Evolutionary conservation across 1,140 invertebrate species (phyloP).

Genomic region (Camponotus vicinus): DNA sequence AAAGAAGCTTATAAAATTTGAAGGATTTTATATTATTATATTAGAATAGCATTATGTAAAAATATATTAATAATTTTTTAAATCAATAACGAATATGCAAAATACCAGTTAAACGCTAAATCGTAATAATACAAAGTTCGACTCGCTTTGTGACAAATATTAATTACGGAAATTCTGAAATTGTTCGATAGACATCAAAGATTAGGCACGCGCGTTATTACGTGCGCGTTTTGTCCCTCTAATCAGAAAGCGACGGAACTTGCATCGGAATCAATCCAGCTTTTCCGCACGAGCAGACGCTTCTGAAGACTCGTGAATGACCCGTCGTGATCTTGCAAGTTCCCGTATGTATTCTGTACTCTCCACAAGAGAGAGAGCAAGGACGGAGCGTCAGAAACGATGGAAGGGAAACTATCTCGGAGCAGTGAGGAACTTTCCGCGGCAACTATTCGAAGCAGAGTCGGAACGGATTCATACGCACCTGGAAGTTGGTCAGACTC

Average conservation of each 20-base stretch:
- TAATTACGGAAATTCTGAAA: not conserved
- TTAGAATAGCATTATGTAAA: not conserved
- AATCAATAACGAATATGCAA: not conserved
- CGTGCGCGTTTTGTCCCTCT: constrained; percentile 40
- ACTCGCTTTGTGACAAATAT: not conserved
- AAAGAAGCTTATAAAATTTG: not conserved
- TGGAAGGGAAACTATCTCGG: constrained; percentile 78
- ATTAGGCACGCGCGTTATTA: constrained; percentile 51
- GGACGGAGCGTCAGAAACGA: constrained; percentile 72
- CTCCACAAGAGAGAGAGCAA: not conserved
- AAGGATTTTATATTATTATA: not conserved
- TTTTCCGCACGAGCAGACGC: constrained; percentile 54
- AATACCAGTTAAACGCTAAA: not conserved
- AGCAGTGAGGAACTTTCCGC: constrained; percentile 71
- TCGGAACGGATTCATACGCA: constrained; percentile 70
- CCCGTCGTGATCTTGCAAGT: constrained; percentile 59
- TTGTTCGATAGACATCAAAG: not conserved
- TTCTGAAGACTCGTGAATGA: constrained; percentile 3
- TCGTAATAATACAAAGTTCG: not conserved
- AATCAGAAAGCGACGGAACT: constrained; percentile 64
- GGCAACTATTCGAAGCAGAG: constrained; percentile 78
- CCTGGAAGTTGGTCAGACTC: constrained; percentile 73
- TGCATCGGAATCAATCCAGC: constrained; percentile 65
- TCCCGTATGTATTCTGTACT: constrained; percentile 9
- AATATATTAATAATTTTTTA: not conserved